Evolutionary conservation across 2,888 invertebrate genomes (phyloP).

Genomic region (Exephanes ischioxanthus): DNA sequence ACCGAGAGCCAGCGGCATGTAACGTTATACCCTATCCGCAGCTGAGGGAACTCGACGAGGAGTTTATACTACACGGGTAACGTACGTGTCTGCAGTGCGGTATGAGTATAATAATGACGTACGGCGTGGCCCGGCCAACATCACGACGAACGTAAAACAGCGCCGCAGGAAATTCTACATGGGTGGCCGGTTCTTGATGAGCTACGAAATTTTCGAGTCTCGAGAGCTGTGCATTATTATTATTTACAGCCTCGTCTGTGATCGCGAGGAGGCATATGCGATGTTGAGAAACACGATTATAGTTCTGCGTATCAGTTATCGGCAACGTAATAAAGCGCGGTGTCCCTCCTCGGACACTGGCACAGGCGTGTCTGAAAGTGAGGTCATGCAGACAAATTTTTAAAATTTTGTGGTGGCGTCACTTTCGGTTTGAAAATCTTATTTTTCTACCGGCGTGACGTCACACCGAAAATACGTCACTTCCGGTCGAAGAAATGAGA

Average conservation of each 20-base stretch:
- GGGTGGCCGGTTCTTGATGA: conserved; percentile 75
- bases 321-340: neutral
- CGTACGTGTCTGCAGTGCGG: conserved; percentile 21
- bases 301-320: neutral
- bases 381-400: too few species aligned
- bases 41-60: conserved; percentile 48
- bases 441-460: too few species aligned
- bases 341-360: too few species aligned
- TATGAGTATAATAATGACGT: conserved; percentile 30
- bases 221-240: conserved; percentile 42
- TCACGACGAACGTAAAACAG: conserved; percentile 69
- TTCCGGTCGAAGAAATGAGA: too few species aligned
- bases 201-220: conserved; percentile 63
- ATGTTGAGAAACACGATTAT: neutral
- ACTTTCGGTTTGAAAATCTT: too few species aligned
- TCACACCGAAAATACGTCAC: too few species aligned
- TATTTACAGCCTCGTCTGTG: conserved; percentile 5
- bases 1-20: conserved; percentile 72
- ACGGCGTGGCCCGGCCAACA: conserved; percentile 63
- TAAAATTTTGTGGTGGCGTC: too few species aligned
- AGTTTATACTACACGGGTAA: conserved; percentile 62
- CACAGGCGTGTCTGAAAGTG: too few species aligned
- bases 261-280: neutral
- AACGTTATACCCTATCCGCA: conserved; percentile 77
- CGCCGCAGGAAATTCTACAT: conserved; percentile 74